A percentile compares a stretch with the other conserved stretches of the same genome.
phyloP scores from a whole-genome alignment of 2,797 vertebrate genomes.

The Enteromius anoplus region DNA sequence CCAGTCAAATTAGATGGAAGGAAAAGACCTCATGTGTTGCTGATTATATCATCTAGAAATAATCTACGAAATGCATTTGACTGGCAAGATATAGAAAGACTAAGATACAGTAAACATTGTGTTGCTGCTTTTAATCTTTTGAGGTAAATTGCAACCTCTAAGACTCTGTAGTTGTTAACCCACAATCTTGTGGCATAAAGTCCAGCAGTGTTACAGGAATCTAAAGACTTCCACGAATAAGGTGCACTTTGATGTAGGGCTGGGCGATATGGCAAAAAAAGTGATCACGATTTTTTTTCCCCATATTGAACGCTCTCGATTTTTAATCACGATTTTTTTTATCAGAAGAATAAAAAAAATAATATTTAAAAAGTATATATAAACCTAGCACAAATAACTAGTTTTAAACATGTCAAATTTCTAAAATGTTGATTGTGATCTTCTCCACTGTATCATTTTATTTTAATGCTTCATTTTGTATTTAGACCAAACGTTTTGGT shows the following conservation, averaged over 20 bases:
- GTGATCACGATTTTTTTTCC: too few relatives aligned
- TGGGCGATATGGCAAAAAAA: too few relatives aligned
- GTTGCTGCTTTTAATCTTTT: slow-evolving; percentile 23
- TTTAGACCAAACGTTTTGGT: not conserved
- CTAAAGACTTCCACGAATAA: slow-evolving; percentile 18
- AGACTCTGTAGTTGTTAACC: slow-evolving; percentile 49
- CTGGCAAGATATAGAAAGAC: not conserved
- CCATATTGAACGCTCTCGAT: too few relatives aligned
- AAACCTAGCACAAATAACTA: not conserved
- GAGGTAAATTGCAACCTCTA: slow-evolving; percentile 46
- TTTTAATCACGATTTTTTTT: too few relatives aligned
- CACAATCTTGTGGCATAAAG: slow-evolving; percentile 53
- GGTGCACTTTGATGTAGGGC: not conserved
- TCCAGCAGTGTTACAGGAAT: slow-evolving; percentile 46
- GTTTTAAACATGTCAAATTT: not conserved
- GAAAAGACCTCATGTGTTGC: slow-evolving; percentile 10
- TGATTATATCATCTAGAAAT: not conserved
- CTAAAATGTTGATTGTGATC: not conserved
- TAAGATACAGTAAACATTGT: slow-evolving; percentile 1
- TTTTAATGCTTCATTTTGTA: not conserved
- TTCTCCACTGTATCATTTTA: not conserved
- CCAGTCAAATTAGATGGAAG: slow-evolving; percentile 19
- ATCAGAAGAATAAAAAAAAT: too few relatives aligned
- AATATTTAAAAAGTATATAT: not conserved
- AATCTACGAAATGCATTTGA: not conserved